phyloP scores from a whole-genome alignment of 2,888 invertebrate species.

The Rotaria sp. region DNA sequence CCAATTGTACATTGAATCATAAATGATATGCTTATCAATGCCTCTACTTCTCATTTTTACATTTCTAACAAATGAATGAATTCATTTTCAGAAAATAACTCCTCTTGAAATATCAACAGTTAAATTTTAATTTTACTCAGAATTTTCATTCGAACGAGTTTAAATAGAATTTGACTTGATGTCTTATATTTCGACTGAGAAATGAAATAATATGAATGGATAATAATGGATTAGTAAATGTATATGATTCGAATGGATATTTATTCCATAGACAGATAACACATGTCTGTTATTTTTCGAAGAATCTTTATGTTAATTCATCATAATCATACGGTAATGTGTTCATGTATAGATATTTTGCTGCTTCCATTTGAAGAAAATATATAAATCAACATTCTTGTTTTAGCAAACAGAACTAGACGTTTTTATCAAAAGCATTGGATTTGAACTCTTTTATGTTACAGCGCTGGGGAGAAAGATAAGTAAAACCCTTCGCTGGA shows the following conservation, averaged over 20 bases:
- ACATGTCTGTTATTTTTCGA: background rate
- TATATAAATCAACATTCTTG: background rate
- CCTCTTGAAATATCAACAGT: too few relatives aligned
- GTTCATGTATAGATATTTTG: conserved; percentile 6
- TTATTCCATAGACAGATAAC: background rate
- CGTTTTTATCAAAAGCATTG: too few relatives aligned
- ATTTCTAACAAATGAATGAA: too few relatives aligned
- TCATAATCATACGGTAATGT: background rate
- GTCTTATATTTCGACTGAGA: background rate
- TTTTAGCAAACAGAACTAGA: background rate
- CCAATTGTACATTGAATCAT: too few relatives aligned
- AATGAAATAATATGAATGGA: background rate
- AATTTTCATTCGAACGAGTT: background rate
- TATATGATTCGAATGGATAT: background rate
- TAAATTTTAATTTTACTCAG: too few relatives aligned
- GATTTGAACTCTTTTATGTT: too few relatives aligned
- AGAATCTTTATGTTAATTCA: background rate
- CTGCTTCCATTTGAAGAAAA: background rate
- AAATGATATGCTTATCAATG: too few relatives aligned
- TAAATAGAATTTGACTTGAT: background rate
- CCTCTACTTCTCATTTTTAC: too few relatives aligned
- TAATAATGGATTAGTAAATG: background rate
- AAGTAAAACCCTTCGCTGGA: too few relatives aligned
- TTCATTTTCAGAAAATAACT: too few relatives aligned
- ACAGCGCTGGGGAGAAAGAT: too few relatives aligned